Conservation (phyloP, 2,888 invertebrate genomes). For the Drosophila subsilvestris region DNA sequence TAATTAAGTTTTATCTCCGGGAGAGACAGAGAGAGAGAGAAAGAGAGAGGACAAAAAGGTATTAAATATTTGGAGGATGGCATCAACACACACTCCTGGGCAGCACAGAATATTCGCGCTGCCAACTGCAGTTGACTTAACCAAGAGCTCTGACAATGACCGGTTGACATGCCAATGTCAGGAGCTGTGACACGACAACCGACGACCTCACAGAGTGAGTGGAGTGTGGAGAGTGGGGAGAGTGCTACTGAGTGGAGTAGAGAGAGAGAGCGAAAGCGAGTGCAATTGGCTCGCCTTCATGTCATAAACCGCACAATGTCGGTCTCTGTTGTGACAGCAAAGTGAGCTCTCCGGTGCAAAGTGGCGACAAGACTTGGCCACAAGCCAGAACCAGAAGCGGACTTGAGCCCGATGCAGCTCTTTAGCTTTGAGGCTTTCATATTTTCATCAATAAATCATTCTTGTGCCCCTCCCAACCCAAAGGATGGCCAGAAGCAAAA, state of each 20-base stretch:
- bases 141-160: constrained; percentile 13
- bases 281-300: not conserved
- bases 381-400: not conserved
- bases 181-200: constrained; percentile 10
- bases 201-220: constrained; percentile 1
- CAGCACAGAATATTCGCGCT: not conserved
- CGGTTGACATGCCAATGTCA: constrained; percentile 44
- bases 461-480: not conserved
- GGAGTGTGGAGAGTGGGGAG: not conserved
- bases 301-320: constrained; percentile 23
- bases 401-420: not conserved
- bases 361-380: constrained; percentile 16
- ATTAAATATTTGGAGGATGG: not conserved
- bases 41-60: not conserved
- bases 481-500: not conserved
- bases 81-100: constrained; percentile 16
- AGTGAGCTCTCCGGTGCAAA: constrained; percentile 9
- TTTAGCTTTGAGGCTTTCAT: not conserved
- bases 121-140: constrained; percentile 27
- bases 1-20: constrained; percentile 11
- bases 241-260: too few species aligned
- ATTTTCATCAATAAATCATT: constrained; percentile 9
- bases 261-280: too few species aligned
- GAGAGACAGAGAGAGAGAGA: not conserved
- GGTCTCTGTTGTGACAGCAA: constrained; percentile 21